phyloP scores from a whole-genome alignment of 2,797 vertebrate genomes.

The Tiaroga cobitis region DNA sequence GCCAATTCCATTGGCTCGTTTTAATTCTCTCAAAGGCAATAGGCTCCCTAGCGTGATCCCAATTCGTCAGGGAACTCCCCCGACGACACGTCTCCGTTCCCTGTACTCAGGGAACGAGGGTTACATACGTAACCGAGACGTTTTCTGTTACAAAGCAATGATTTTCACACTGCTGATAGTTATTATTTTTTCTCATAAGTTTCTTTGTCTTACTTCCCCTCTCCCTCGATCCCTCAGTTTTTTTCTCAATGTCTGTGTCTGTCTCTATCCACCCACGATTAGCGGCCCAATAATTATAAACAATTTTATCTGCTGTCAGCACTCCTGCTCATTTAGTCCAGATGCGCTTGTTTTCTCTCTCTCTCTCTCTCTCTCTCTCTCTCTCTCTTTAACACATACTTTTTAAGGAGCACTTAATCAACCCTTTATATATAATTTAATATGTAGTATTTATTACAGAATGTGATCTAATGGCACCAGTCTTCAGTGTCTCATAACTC shows the following conservation, averaged over 20 bases:
- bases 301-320: constrained; percentile 86
- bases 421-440: neutral
- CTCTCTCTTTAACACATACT: neutral
- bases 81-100: no score
- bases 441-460: neutral
- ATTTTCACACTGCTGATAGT: constrained; percentile 10
- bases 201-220: constrained; percentile 70
- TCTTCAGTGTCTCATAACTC: neutral
- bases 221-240: constrained; percentile 36
- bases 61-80: no score
- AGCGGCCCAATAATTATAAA: constrained; percentile 83
- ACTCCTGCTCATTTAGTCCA: constrained; percentile 80
- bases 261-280: constrained; percentile 80
- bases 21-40: no score
- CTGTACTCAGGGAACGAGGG: no score
- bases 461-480: neutral
- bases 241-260: constrained; percentile 67
- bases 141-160: constrained; percentile 24
- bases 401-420: constrained; percentile 12
- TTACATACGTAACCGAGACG: no score
- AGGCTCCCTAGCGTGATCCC: no score
- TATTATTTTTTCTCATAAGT: constrained; percentile 39
- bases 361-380: neutral
- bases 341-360: constrained; percentile 62
- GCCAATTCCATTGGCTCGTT: no score